Conservation (phyloP, 2,797 vertebrate species). For the Peromyscus eremicus region DNA sequence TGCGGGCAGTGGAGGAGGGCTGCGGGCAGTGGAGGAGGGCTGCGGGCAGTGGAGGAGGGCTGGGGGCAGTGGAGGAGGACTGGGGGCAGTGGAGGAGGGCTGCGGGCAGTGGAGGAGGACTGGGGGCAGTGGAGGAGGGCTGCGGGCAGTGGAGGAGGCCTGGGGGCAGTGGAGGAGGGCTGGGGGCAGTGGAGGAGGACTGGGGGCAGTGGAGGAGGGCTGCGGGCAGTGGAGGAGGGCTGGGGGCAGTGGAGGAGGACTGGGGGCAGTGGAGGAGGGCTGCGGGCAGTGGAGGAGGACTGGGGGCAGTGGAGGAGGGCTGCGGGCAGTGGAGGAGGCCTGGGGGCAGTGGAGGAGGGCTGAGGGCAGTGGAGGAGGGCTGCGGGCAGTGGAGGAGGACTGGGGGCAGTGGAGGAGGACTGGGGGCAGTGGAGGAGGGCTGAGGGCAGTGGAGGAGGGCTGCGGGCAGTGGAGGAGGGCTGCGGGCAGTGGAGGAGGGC, state of each 20-base stretch:
- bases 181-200: not conserved
- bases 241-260: not conserved
- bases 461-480: not conserved
- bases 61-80: not conserved
- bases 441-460: not conserved
- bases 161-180: too few relatives aligned
- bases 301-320: not conserved
- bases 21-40: not conserved
- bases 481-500: too few relatives aligned
- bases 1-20: not conserved
- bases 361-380: too few relatives aligned
- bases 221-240: not conserved
- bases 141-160: too few relatives aligned
- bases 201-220: not conserved
- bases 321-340: not conserved
- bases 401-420: not conserved
- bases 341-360: not conserved
- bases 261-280: too few relatives aligned
- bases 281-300: not conserved
- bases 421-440: not conserved
- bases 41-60: too few relatives aligned
- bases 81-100: not conserved
- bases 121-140: not conserved
- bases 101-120: not conserved
- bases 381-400: too few relatives aligned